Evolutionary conservation across 2,113 vertebrate species (phyloP).

Genomic region (Coptodon bakossiorum): DNA sequence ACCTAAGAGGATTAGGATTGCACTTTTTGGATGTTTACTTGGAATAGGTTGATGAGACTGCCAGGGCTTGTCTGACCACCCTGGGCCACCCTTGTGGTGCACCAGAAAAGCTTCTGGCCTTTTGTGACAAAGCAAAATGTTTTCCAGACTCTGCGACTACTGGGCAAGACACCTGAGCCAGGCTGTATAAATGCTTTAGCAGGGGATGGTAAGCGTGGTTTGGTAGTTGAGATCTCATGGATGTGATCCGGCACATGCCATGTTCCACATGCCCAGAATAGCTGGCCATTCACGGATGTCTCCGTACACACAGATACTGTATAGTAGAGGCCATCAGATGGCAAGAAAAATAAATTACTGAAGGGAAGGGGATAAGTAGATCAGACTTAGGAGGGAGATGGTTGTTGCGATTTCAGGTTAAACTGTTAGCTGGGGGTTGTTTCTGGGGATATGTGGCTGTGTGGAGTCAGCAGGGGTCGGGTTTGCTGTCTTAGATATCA

Average conservation of each 20-base stretch:
- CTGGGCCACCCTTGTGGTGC: not conserved
- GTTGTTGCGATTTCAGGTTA: slow-evolving; percentile 2
- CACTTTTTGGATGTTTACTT: not conserved
- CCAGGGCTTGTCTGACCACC: not conserved
- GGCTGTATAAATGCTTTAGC: slow-evolving; percentile 5
- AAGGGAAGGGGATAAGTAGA: not conserved
- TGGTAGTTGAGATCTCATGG: slow-evolving; percentile 13
- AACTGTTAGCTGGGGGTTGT: slow-evolving; percentile 3
- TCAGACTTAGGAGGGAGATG: not conserved
- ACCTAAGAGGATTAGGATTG: not conserved
- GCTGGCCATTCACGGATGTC: slow-evolving; percentile 58
- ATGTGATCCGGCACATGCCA: slow-evolving; percentile 52
- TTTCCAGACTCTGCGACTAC: slow-evolving; percentile 12
- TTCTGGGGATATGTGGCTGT: slow-evolving; percentile 34
- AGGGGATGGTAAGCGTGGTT: not conserved
- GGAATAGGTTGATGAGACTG: not conserved
- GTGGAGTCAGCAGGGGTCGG: slow-evolving; percentile 58
- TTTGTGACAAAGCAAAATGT: slow-evolving; percentile 32
- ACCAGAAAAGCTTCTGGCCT: not conserved
- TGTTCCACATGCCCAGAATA: slow-evolving; percentile 64
- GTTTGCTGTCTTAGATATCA: slow-evolving; percentile 66
- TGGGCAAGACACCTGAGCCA: slow-evolving; percentile 26
- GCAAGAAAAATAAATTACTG: slow-evolving; percentile 20
- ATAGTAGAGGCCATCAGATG: slow-evolving; percentile 50
- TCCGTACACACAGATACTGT: slow-evolving; percentile 65